Percentiles rank a stretch among this genome's conserved stretches.
These are phyloP conservation scores for Flexamia atlantica DNA, from an alignment of 2,888 invertebrate genomes.

Conservation along the genomic window DNA sequence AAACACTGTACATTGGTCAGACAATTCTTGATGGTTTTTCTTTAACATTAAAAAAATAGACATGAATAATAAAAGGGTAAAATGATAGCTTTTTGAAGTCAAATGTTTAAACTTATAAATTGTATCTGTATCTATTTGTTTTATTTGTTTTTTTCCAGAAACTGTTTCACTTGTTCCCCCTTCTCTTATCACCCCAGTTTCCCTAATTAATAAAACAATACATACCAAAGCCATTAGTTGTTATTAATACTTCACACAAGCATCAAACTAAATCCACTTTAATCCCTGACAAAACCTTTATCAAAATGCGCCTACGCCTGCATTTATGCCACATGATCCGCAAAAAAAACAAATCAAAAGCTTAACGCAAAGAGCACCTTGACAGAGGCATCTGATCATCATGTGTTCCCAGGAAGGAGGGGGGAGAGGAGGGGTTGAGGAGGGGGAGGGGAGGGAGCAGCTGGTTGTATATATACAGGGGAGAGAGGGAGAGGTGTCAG, in stretches of 20 bases:
- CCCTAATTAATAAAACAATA: neutral
- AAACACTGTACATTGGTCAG: too few relatives aligned
- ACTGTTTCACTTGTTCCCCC: too few relatives aligned
- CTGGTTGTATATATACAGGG: neutral
- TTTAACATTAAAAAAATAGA: too few relatives aligned
- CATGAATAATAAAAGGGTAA: too few relatives aligned
- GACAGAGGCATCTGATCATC: neutral
- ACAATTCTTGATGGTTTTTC: too few relatives aligned
- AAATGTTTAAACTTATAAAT: too few relatives aligned
- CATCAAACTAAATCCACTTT: neutral
- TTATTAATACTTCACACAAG: too few relatives aligned
- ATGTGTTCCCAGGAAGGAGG: slow-evolving; percentile 4
- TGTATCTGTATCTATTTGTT: too few relatives aligned
- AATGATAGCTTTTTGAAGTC: too few relatives aligned
- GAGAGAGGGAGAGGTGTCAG: slow-evolving; percentile 24
- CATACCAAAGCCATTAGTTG: neutral
- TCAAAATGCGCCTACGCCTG: neutral
- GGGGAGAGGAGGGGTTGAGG: slow-evolving; percentile 19
- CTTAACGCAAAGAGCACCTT: neutral
- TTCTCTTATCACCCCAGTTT: too few relatives aligned
- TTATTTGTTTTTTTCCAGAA: too few relatives aligned
- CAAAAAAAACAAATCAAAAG: slow-evolving; percentile 4
- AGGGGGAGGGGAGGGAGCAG: neutral
- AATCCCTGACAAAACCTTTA: neutral
- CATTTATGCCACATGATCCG: neutral